phyloP scores from a whole-genome alignment of 2,113 vertebrate species.

The Pipra filicauda region DNA sequence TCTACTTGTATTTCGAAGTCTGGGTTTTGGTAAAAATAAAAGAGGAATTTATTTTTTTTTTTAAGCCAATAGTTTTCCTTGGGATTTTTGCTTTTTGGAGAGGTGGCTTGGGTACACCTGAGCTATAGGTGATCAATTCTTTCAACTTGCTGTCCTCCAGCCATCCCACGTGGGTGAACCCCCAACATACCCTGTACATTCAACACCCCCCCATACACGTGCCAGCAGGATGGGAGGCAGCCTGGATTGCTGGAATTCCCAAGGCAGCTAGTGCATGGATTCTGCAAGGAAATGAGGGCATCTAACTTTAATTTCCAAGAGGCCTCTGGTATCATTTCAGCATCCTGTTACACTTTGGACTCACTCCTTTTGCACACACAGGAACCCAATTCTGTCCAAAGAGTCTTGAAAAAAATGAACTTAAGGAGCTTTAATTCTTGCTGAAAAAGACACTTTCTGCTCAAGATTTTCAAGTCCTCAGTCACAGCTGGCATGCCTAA shows the following conservation, averaged over 20 bases:
- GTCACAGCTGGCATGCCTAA: not conserved
- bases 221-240: not conserved
- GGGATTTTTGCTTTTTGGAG: not conserved
- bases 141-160: not conserved
- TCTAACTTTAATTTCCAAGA: not conserved
- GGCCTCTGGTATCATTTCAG: not conserved
- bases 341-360: not conserved
- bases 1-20: not conserved
- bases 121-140: not conserved
- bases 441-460: not conserved
- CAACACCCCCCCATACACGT: fast-evolving
- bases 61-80: not conserved
- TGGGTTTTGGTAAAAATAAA: not conserved
- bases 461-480: not conserved
- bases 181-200: fast-evolving
- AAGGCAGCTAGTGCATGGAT: not conserved
- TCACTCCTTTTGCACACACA: not conserved
- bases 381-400: not conserved
- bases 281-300: not conserved
- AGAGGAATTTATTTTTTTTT: not conserved
- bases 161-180: fast-evolving
- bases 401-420: not conserved
- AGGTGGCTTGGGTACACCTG: not conserved
- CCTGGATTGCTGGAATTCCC: not conserved
- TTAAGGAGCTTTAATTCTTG: conserved; percentile 25